phyloP scores from a whole-genome alignment of 2,888 invertebrate genomes.

The Branchellion lobata region DNA sequence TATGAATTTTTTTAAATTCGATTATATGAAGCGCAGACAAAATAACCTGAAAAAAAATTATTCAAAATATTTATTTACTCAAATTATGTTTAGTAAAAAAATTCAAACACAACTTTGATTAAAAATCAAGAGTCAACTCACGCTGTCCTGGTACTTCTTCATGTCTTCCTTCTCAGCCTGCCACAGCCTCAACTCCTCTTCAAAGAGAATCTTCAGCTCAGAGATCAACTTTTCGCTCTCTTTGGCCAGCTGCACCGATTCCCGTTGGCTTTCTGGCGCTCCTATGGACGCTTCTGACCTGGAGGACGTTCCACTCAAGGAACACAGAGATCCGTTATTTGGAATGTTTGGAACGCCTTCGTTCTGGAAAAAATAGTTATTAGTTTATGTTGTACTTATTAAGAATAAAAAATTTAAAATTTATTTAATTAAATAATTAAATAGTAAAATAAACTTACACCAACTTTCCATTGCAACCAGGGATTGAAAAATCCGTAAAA shows the following conservation, averaged over 20 bases:
- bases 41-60: no score
- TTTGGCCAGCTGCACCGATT: slow-evolving; percentile 2
- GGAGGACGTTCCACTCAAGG: background rate
- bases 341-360: background rate
- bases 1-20: no score
- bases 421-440: no score
- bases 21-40: no score
- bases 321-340: background rate
- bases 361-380: background rate
- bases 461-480: no score
- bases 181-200: background rate
- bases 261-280: background rate
- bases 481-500: no score
- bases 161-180: slow-evolving; percentile 5
- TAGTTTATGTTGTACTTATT: no score
- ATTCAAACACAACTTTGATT: background rate
- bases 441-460: no score
- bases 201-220: slow-evolving; percentile 17
- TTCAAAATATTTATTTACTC: no score
- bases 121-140: background rate
- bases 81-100: background rate
- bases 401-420: no score
- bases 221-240: slow-evolving; percentile 14
- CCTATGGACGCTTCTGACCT: background rate
- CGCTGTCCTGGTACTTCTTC: slow-evolving; percentile 17